Conservation (phyloP, 2,113 vertebrate genomes). For the Amphiprion ocellaris region DNA sequence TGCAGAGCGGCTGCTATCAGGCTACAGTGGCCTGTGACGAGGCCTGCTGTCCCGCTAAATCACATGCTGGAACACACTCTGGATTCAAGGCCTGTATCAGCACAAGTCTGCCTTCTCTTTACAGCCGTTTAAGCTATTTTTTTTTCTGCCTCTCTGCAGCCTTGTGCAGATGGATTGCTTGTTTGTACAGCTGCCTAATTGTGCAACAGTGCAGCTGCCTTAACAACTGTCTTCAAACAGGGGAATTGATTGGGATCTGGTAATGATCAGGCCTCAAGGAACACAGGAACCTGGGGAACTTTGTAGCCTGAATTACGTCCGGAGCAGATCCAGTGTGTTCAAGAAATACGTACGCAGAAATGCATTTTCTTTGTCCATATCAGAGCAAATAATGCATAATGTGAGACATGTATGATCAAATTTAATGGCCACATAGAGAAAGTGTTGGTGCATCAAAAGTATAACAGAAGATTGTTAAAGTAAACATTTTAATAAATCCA, state of each 20-base stretch:
- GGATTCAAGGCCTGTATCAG: slow-evolving; percentile 18
- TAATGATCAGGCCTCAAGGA: slow-evolving; percentile 45
- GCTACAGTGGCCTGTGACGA: slow-evolving; percentile 16
- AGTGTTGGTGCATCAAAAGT: too few species aligned
- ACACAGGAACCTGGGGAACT: not conserved
- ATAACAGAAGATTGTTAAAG: too few species aligned
- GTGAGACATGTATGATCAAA: too few species aligned
- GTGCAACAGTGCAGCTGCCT: slow-evolving; percentile 46
- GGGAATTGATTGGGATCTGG: slow-evolving; percentile 44
- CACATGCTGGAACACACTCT: slow-evolving; percentile 2
- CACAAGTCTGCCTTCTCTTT: slow-evolving; percentile 14
- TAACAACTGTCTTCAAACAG: slow-evolving; percentile 42
- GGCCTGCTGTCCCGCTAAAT: slow-evolving; percentile 6
- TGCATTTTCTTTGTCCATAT: too few species aligned
- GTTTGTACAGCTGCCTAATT: slow-evolving; percentile 62
- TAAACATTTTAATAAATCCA: too few species aligned
- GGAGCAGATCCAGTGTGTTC: not conserved
- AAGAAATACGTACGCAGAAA: too few species aligned
- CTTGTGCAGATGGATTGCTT: slow-evolving; percentile 44
- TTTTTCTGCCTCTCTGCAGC: not conserved
- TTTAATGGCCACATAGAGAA: too few species aligned
- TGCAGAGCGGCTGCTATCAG: not conserved
- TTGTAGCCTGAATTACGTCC: slow-evolving; percentile 16
- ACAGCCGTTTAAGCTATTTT: slow-evolving; percentile 21
- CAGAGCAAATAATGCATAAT: too few species aligned